Evolutionary conservation across 1,140 invertebrate genomes (phyloP), one percentile per base, ranked within the genome.

Genomic region (Anastrepha ludens): DNA sequence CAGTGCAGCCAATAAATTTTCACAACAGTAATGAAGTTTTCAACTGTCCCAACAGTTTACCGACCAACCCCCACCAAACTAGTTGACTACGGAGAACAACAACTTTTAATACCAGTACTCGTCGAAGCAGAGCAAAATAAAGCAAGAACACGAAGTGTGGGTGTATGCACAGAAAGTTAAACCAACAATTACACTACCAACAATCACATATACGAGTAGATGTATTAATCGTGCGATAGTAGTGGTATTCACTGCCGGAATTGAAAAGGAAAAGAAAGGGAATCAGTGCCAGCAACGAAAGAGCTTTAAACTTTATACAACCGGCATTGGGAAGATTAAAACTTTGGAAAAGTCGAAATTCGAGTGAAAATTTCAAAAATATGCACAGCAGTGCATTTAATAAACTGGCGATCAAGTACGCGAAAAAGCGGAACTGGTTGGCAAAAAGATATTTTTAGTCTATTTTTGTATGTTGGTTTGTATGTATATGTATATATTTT

Each of bases 21-120:
- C 70, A 74, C 70, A 17, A 13, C 17, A 47, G 70, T 74, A 74
- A 74, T 74, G 70, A 74, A 74, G 70, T 74, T 74, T 74, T 47
- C 70, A 74, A 74, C 70, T 74, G 67, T 74, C 67, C 70, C 70
- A 74, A 74, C 70, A 74, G 44, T 44, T 74, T 74, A 74, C 70
- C 70, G 70, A 41, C 29, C 44, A 41, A 29, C 20, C 64, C 20
- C 29, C 64, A 29, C 7, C 20, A 67, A 62, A 67, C 64, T 11
- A 67, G 11, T 20, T 67, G 64, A 20, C 64, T 67, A 67, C 11
- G 64, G 11, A 39, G 64, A 3, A 9, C 2, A 11, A 41, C 29
- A 15, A 67, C 0, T 11, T 29, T 8, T 62, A 39, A 3, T 29
- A 13, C 9, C 6, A 39, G 9, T 67, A 41, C 15, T 39, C 11